A percentile compares a stretch with the other conserved stretches of the same genome.
phyloP scores from a whole-genome alignment of 2,113 vertebrate genomes.

The Syngnathus floridae region DNA sequence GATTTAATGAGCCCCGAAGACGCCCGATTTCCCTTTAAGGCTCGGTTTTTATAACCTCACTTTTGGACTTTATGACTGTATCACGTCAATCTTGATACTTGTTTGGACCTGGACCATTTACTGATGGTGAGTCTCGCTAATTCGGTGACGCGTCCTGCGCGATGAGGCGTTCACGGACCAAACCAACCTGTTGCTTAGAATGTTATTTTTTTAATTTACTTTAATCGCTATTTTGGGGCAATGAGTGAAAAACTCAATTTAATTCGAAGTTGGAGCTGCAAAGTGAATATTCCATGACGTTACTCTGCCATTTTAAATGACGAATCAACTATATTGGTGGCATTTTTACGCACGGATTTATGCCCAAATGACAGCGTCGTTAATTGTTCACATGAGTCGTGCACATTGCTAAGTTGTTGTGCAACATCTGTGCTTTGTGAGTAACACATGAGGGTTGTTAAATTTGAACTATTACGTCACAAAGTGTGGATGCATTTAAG shows the following conservation, averaged over 20 bases:
- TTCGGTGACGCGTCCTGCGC: conserved; percentile 1
- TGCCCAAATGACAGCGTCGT: not conserved
- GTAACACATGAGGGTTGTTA: not conserved
- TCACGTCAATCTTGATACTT: conserved; percentile 37
- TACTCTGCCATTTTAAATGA: not conserved
- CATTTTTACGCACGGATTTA: conserved; percentile 2
- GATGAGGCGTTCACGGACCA: not conserved
- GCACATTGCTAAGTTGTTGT: not conserved
- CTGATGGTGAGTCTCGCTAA: conserved; percentile 69
- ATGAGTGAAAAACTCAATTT: not conserved
- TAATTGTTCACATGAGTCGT: not conserved
- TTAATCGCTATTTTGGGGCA: too few relatives aligned
- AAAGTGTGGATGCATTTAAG: not conserved
- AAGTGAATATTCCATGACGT: not conserved
- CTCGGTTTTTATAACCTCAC: conserved; percentile 22
- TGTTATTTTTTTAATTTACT: not conserved
- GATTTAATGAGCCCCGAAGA: conserved; percentile 62
- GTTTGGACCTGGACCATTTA: conserved; percentile 60
- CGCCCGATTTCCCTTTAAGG: conserved; percentile 30
- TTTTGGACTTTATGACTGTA: conserved; percentile 52
- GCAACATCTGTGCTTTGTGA: conserved; percentile 2
- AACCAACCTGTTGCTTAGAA: not conserved
- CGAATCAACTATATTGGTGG: not conserved
- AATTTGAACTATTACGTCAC: not conserved
- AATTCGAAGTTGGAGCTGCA: not conserved